These are phyloP conservation scores for Hirtodrosophila confusa DNA, from an alignment of 2,888 invertebrate species.

Conservation along the genomic window DNA sequence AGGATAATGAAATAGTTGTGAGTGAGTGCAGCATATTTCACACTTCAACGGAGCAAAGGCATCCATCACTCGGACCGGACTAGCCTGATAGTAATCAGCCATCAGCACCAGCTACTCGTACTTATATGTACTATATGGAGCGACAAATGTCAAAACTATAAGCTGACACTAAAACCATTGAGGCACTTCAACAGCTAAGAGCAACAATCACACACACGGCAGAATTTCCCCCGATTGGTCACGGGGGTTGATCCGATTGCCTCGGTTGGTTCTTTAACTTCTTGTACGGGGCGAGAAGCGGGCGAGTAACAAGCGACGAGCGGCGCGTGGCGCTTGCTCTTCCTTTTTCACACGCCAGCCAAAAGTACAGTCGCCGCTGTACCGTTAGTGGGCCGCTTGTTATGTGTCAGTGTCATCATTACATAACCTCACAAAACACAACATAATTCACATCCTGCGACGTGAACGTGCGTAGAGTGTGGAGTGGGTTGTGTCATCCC, in stretches of 20 bases:
- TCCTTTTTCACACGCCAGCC: conserved; percentile 67
- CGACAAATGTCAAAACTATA: conserved; percentile 75
- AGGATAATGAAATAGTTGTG: conserved; percentile 17
- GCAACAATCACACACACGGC: conserved; percentile 17
- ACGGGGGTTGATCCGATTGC: conserved; percentile 65
- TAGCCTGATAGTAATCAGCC: conserved; percentile 56
- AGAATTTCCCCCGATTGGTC: conserved; percentile 24
- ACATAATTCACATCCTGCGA: conserved; percentile 82
- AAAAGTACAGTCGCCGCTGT: conserved; percentile 78
- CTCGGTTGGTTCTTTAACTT: conserved; percentile 64
- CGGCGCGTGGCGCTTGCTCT: conserved; percentile 36
- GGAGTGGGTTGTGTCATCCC: conserved; percentile 38
- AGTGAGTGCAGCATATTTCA: conserved; percentile 55
- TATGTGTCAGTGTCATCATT: conserved; percentile 58
- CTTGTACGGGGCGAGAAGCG: conserved; percentile 10
- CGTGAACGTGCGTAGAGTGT: conserved; percentile 52
- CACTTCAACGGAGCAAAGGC: conserved; percentile 57
- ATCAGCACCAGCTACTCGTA: conserved; percentile 15
- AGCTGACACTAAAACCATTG: conserved; percentile 75
- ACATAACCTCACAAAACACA: conserved; percentile 78
- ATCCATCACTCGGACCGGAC: conserved; percentile 37
- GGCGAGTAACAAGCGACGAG: conserved; percentile 70
- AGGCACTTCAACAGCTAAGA: conserved; percentile 67
- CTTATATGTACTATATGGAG: neutral
- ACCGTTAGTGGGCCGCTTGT: conserved; percentile 32